Conservation (phyloP, 2,113 vertebrate genomes). For the Alaudala cheleensis region DNA sequence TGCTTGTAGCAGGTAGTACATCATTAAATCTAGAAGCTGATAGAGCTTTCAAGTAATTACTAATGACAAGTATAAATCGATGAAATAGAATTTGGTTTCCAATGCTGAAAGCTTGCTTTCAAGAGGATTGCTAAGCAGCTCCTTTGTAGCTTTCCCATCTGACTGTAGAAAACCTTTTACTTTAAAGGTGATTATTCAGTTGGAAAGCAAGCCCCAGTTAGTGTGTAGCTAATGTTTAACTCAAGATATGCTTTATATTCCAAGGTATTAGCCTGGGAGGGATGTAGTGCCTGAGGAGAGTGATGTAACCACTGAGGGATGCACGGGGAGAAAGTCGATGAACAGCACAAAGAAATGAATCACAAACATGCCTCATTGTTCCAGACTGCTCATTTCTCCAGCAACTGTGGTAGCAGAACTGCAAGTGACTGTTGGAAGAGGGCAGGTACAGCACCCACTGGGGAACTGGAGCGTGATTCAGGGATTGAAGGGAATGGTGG, state of each 20-base stretch:
- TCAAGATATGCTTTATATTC: conserved; percentile 28
- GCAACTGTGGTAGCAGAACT: neutral
- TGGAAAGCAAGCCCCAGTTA: neutral
- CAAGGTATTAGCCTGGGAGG: conserved; percentile 7
- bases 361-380: neutral
- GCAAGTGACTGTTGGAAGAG: neutral
- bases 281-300: neutral
- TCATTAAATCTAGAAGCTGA: neutral
- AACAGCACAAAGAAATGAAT: conserved; percentile 21
- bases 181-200: conserved; percentile 17
- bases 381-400: neutral
- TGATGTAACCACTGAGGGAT: conserved; percentile 35
- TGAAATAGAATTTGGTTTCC: conserved; percentile 6
- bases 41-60: conserved; percentile 22
- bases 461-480: neutral
- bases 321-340: neutral
- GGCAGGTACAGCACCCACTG: neutral
- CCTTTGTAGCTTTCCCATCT: neutral
- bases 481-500: neutral
- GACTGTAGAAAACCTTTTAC: conserved; percentile 2
- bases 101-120: conserved; percentile 5
- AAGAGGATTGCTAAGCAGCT: neutral
- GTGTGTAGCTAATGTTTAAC: neutral
- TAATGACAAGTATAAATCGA: conserved; percentile 19
- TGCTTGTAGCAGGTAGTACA: neutral